Base-by-base conservation (phyloP, 2,888 invertebrate species). In the Agrochola lychnidis region DNA sequence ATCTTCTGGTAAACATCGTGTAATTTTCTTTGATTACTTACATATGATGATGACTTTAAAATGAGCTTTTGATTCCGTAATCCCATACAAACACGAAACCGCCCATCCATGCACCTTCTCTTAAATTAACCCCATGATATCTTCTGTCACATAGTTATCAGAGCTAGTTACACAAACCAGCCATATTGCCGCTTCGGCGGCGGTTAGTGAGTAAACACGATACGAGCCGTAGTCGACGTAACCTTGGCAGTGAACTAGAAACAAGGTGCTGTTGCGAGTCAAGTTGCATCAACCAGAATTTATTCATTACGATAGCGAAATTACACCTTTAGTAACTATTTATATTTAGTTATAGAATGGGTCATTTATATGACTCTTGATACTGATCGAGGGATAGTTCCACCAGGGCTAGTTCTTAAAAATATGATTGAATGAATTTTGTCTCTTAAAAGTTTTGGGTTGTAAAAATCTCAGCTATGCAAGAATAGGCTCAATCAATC, bases 161-260 rank as follows among this genome's bases (percentile, higher is more conserved):
- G 53, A 70, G 51, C 19, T 36, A 42, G 25, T 79, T 74, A 70
- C 22, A 56, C 19, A 76, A 84, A 77, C 73, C 63, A 30, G 81
- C 51, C 56, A 19, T 72, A 73, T 75, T 64, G 61, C 71, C 30
- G 63, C 79, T 66, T 66, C 73, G 40, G 70, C 45, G 66, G 63
- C 30, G 30, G 30, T 30, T 80, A 78, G 68, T 83, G 77, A 72
- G 73, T 87, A 69, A 74, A 63, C 68, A 72, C 40, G 70, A 63
- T 68, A 57, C 69, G 67, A 63, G 63, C 78, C 71, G 79, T 78
- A 70, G 53, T 64, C 76, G 72, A 82, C 84, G 91, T 92, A 91
- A 89, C 93, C 92, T 93, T 93, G 93, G 78, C 91, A 92, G 86
- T 93, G 92, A 92, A 91, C 90, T 89, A 83, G 87, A 79, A 79